These are phyloP conservation scores for Plectus sambesii DNA, from an alignment of 1,140 invertebrate species.

Conservation along the genomic window DNA sequence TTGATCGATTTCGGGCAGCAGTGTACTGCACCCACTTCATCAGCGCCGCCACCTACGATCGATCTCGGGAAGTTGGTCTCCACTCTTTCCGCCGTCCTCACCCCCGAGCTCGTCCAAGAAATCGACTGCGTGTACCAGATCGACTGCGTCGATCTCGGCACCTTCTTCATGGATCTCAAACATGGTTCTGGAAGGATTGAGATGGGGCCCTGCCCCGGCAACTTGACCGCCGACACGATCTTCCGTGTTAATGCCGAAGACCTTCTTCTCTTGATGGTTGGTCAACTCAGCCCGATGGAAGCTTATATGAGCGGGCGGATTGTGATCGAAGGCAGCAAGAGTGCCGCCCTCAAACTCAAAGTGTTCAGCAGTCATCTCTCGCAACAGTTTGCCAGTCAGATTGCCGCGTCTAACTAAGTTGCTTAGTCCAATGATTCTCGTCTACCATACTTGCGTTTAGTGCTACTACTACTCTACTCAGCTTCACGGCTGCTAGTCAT, in stretches of 20 bases:
- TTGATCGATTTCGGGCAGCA: conserved; percentile 1
- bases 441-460: too few species aligned
- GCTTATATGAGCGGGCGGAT: conserved; percentile 17
- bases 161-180: conserved; percentile 14
- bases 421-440: too few species aligned
- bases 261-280: not conserved
- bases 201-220: conserved; percentile 8
- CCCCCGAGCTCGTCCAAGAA: conserved; percentile 10
- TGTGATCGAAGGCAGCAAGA: conserved; percentile 15
- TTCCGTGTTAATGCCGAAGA: not conserved
- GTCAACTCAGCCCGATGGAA: conserved; percentile 8
- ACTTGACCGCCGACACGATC: not conserved
- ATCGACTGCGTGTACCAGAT: conserved; percentile 19
- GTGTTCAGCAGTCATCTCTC: too few species aligned
- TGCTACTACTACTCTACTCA: too few species aligned
- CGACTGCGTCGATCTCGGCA: conserved; percentile 13
- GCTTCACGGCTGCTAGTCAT: too few species aligned
- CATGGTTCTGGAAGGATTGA: conserved; percentile 12
- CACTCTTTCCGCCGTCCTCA: conserved; percentile 12
- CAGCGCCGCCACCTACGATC: conserved; percentile 1
- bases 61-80: conserved; percentile 18
- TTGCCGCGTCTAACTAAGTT: too few species aligned
- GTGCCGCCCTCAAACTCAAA: conserved; percentile 18
- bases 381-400: too few species aligned
- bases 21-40: not conserved